Percentiles rank a stretch among this genome's conserved stretches.
Conservation (phyloP, 2,797 vertebrate species). For the Acomys russatus region DNA sequence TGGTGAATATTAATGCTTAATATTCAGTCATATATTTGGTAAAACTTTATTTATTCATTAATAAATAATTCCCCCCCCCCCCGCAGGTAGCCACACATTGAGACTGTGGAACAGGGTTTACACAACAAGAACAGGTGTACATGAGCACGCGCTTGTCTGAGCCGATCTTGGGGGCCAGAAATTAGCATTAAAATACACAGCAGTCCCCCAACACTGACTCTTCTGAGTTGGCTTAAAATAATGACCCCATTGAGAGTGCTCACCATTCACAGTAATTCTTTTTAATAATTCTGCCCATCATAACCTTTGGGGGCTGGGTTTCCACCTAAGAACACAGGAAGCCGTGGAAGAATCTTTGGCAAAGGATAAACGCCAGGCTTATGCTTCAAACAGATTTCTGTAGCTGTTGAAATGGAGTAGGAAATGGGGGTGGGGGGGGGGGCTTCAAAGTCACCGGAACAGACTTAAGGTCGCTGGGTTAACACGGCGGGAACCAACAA, state of each 20-base stretch:
- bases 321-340: slow-evolving; percentile 28
- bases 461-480: neutral
- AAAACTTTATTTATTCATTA: no score
- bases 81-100: no score
- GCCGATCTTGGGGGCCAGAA: no score
- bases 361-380: slow-evolving; percentile 32
- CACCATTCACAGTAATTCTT: neutral
- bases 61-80: no score
- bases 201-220: neutral
- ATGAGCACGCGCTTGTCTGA: no score
- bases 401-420: slow-evolving; percentile 10
- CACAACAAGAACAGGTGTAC: no score
- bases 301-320: neutral
- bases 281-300: neutral
- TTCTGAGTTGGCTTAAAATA: slow-evolving; percentile 34
- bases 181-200: no score
- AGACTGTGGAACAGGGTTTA: no score
- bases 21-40: no score
- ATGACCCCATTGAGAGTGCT: neutral
- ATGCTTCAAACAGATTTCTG: slow-evolving; percentile 23
- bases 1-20: no score
- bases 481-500: accelerated
- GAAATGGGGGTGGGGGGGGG: neutral
- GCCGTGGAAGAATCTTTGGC: neutral
- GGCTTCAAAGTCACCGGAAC: neutral